Evolutionary conservation across 2,113 vertebrate species (phyloP), one percentile per base, ranked within the genome.

Genomic region (Odocoileus virginianus): DNA sequence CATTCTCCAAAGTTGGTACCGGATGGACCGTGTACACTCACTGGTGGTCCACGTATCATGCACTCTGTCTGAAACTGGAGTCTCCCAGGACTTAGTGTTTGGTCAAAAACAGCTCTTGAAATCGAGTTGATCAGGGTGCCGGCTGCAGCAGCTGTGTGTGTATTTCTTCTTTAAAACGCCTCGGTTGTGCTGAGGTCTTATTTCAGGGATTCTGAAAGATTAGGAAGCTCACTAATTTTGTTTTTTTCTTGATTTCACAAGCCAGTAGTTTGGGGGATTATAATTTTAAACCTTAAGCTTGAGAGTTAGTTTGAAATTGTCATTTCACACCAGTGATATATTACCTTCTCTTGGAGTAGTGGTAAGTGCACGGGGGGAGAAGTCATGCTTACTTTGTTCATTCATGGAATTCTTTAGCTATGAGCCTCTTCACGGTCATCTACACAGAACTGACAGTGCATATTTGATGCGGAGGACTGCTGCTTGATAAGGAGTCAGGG

Each of bases 21-120:
- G 1, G 4, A 5, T 3, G 6, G 33, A 30, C 71, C 14, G 0
- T 4, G 36, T 8, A 1, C 0, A 8, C 0, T 3, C 23, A 6
- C 25, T 0, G 6, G 5, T 1, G 13, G 28, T 10, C 71, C 28
- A 1, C 15, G 13, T 36, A 2, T 19, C 16, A 0, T 6, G 23
- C 21, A 1, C 14, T 82, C 17, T 1, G 13, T 27, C 28, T 36
- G 12, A 58, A 33, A 13, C 30, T 50, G 11, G 50, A 28, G 4
- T 33, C 1, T 47, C 81, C 23, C 21, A 16, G 19, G 21, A 33
- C 47, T 33, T 9, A 2, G 36, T 6, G 36, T 40, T 87, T 30
- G 8, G 17, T 61, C 55, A 43, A 9, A 40, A 87, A 55, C 50
- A 25, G 6, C 36, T 90, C 28, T 7, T 8, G 30, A 88, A 43